Evolutionary conservation across 1,140 invertebrate species (phyloP).

Genomic region (Artemia franciscana): DNA sequence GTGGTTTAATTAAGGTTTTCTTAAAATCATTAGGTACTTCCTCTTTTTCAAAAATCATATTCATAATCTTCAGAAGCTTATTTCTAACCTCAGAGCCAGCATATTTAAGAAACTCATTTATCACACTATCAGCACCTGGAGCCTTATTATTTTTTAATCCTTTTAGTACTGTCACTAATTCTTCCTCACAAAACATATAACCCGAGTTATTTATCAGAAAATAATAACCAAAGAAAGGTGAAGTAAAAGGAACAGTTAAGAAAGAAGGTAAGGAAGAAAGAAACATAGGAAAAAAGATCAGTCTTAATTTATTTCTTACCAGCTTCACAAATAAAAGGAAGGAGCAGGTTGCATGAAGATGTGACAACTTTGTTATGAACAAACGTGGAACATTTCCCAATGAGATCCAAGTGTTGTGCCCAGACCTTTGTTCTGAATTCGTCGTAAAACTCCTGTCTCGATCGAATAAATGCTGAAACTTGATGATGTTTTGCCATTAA

Average conservation of each 20-base stretch:
- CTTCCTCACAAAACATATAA: background rate
- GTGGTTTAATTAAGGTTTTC: too few relatives aligned
- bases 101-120: too few relatives aligned
- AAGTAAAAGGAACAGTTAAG: conserved; percentile 3
- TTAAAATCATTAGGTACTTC: too few relatives aligned
- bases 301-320: conserved; percentile 27
- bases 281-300: background rate
- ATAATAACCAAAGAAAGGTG: conserved; percentile 4
- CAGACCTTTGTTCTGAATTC: conserved; percentile 55
- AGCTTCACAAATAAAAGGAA: conserved; percentile 76
- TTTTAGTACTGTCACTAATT: background rate
- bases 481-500: conserved; percentile 42
- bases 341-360: conserved; percentile 45
- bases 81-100: too few relatives aligned
- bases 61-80: too few relatives aligned
- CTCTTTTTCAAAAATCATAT: too few relatives aligned
- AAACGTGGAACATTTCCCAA: conserved; percentile 62
- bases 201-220: background rate
- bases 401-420: conserved; percentile 67
- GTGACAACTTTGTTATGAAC: conserved; percentile 29
- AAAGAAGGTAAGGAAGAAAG: background rate
- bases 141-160: too few relatives aligned
- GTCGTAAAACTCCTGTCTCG: conserved; percentile 52
- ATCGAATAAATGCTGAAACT: conserved; percentile 44
- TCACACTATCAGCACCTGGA: too few relatives aligned